Base-by-base conservation (phyloP, 2,113 vertebrate species). In the Labrus mixtus region DNA sequence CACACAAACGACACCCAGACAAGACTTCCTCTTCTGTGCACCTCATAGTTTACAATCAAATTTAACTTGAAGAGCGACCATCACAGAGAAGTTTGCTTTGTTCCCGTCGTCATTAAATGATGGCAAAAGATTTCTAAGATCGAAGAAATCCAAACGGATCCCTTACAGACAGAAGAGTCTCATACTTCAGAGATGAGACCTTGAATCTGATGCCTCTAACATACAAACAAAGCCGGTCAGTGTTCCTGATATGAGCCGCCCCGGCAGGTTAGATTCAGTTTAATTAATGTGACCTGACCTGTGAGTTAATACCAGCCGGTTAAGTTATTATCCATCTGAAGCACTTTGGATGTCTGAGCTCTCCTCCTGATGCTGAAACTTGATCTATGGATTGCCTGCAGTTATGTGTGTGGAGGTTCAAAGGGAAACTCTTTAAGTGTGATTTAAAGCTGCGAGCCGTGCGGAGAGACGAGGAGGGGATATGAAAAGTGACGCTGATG, bases 361-460 rank as follows among this genome's bases (percentile, higher is more conserved):
- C 22, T 57, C 54, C 23, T 48, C 33, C 0, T 12, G 61, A 22
- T 17, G 43, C 59, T 51, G 81, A 43, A 79, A 77, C 20, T 0
- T 55, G 78, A 86, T 64, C 13, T 45, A 54, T 62, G 41, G 70
- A 86, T 73, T 16, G 54, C 0, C 58, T 13, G 70, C 86, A 80
- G 66, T 76, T 67, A 29, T 84, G 71, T 55, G 56, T 55, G 69
- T 64, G 66, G 33, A 12, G 54, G 77, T 75, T 85, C 80, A 85
- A 22, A 83, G 64, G 41, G 54, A 73, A 80, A 66, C 41, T 66
- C 77, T 39, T 75, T 50, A 81, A 10, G 37, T 9, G 64, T 76
- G 82, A 82, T 84, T 79, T 77, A 79, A 25, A 51, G 68, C 57
- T 39, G 11, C 0, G 63, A 59, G 59, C 2, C 37, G 25, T 6